Conservation (phyloP, 2,797 vertebrate species). For the Labeo calbasu region DNA sequence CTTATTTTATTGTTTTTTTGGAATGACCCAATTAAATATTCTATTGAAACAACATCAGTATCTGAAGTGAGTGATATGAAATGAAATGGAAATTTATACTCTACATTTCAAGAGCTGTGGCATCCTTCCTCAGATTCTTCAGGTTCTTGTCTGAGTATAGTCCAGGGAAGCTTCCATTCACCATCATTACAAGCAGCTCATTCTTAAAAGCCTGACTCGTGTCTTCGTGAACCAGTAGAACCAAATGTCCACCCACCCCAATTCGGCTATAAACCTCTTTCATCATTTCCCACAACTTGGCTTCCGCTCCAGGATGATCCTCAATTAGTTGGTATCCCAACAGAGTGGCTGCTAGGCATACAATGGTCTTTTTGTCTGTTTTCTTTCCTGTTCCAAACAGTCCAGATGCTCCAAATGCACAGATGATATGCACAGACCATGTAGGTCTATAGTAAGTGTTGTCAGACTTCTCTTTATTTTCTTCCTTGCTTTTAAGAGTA, state of each 20-base stretch:
- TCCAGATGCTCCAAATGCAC: conserved; percentile 55
- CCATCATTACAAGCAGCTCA: conserved; percentile 76
- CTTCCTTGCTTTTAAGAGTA: conserved; percentile 49
- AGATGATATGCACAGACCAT: conserved; percentile 77
- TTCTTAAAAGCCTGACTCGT: conserved; percentile 69
- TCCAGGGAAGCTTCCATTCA: conserved; percentile 72
- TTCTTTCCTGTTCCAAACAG: conserved; percentile 72
- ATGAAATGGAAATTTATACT: conserved; percentile 34
- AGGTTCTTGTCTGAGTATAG: conserved; percentile 75
- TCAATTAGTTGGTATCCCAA: conserved; percentile 73
- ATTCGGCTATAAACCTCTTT: conserved; percentile 72
- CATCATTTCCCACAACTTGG: conserved; percentile 70
- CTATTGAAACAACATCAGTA: background rate
- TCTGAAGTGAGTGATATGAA: background rate
- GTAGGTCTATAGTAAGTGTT: conserved; percentile 37
- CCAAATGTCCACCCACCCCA: conserved; percentile 62
- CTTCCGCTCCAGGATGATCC: conserved; percentile 72
- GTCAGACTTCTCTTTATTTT: conserved; percentile 29
- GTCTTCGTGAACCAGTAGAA: conserved; percentile 78
- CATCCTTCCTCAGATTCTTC: conserved; percentile 65
- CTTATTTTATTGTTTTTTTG: too few relatives aligned
- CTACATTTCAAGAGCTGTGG: conserved; percentile 76
- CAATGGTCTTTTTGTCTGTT: conserved; percentile 79
- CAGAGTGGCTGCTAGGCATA: conserved; percentile 76
- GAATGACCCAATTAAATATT: background rate